phyloP scores from a whole-genome alignment of 2,797 vertebrate genomes.

The Sebastolobus altivelis region DNA sequence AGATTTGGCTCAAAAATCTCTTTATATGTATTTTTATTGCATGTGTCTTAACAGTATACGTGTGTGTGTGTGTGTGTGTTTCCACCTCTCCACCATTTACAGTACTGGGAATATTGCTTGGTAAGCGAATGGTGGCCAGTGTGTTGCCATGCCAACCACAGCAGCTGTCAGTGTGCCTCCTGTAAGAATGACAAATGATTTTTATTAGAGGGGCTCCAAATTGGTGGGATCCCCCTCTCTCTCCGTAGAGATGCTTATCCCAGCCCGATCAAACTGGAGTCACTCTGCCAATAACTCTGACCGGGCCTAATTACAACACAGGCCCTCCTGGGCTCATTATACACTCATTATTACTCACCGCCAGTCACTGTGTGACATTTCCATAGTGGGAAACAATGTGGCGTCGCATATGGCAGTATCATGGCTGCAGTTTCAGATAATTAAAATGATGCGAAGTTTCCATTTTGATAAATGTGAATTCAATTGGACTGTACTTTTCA shows the following conservation, averaged over 20 bases:
- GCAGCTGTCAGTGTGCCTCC: conserved; percentile 87
- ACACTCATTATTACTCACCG: conserved; percentile 69
- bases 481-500: neutral
- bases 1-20: neutral
- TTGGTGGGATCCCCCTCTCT: conserved; percentile 85
- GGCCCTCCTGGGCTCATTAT: conserved; percentile 71
- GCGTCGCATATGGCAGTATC: conserved; percentile 37
- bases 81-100: conserved; percentile 52
- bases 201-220: conserved; percentile 92
- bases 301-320: conserved; percentile 87
- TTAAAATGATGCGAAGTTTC: conserved; percentile 19
- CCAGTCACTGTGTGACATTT: conserved; percentile 59
- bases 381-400: conserved; percentile 55
- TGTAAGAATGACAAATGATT: conserved; percentile 90
- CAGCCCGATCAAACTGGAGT: conserved; percentile 87
- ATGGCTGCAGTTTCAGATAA: conserved; percentile 16
- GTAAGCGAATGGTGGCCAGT: conserved; percentile 68
- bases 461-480: neutral
- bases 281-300: conserved; percentile 88
- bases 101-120: conserved; percentile 69
- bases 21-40: neutral
- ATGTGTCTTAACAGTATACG: neutral
- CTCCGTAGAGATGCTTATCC: conserved; percentile 87
- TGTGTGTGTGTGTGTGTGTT: conserved; percentile 8
- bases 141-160: conserved; percentile 84